Evolutionary conservation across 2,113 vertebrate genomes (phyloP).

Genomic region (Phalacrocorax pelagicus): DNA sequence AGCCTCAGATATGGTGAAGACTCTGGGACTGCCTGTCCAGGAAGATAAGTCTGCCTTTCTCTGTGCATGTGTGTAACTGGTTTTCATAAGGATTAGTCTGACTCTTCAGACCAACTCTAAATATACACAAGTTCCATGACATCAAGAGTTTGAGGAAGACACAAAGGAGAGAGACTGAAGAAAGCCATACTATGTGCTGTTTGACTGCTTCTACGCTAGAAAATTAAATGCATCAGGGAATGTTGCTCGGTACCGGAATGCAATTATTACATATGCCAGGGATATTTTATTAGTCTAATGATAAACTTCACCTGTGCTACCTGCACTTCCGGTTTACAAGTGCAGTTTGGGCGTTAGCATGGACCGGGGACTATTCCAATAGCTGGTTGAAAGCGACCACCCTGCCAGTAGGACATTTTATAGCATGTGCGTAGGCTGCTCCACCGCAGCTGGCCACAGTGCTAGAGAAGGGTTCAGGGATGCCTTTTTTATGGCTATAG

Average conservation of each 20-base stretch:
- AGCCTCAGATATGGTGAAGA: neutral
- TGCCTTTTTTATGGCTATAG: neutral
- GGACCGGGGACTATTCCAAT: neutral
- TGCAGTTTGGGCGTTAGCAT: neutral
- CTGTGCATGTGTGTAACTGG: neutral
- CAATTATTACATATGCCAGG: neutral
- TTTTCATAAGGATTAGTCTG: neutral
- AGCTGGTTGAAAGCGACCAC: neutral
- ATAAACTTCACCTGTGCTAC: neutral
- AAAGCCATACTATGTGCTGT: neutral
- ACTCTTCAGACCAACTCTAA: neutral
- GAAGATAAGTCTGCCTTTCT: neutral
- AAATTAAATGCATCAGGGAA: neutral
- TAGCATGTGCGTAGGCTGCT: accelerated
- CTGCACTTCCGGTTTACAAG: neutral
- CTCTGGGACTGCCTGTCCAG: neutral
- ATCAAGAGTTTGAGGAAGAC: neutral
- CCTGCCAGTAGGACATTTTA: neutral
- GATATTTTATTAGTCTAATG: neutral
- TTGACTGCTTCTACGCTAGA: neutral
- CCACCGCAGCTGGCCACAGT: neutral
- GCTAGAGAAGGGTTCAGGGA: neutral
- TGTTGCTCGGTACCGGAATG: conserved; percentile 9
- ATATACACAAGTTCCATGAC: neutral
- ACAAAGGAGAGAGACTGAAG: neutral